Conservation (phyloP, 1,140 invertebrate species). For the Ceratina calcarata region DNA sequence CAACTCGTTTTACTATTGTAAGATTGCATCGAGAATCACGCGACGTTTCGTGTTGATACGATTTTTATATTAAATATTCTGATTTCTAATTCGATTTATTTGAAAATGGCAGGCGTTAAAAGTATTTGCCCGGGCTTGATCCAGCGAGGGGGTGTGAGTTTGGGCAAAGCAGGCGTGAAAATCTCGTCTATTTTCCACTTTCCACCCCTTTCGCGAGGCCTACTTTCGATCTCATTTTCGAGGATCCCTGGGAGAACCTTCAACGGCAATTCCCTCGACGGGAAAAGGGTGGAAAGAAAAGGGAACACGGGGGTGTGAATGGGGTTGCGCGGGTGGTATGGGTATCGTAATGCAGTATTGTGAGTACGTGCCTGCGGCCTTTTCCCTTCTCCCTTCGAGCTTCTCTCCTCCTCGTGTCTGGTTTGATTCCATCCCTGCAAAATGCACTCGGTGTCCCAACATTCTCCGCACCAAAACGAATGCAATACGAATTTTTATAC, state of each 20-base stretch:
- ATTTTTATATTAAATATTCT: no score
- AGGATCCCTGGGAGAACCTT: slow-evolving; percentile 57
- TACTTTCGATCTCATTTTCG: slow-evolving; percentile 64
- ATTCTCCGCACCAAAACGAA: no score
- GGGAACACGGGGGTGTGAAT: slow-evolving; percentile 19
- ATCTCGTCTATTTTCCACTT: slow-evolving; percentile 47
- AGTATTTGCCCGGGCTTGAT: no score
- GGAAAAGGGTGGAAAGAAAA: background rate
- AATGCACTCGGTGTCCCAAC: slow-evolving; percentile 15
- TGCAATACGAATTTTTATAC: no score
- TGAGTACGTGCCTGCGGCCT: slow-evolving; percentile 63
- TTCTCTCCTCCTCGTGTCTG: background rate
- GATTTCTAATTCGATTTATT: no score
- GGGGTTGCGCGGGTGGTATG: slow-evolving; percentile 24
- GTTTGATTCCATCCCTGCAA: slow-evolving; percentile 46
- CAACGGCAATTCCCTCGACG: slow-evolving; percentile 49
- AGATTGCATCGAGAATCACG: no score
- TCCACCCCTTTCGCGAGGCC: slow-evolving; percentile 35
- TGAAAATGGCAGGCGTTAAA: no score
- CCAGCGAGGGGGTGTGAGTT: no score
- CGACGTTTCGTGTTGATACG: no score
- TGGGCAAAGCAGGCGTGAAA: background rate
- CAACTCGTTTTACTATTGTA: no score
- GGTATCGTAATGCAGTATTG: slow-evolving; percentile 72
- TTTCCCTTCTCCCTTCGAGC: background rate